Conservation (phyloP, 1,140 invertebrate genomes). For the Cotesia vestalis region DNA sequence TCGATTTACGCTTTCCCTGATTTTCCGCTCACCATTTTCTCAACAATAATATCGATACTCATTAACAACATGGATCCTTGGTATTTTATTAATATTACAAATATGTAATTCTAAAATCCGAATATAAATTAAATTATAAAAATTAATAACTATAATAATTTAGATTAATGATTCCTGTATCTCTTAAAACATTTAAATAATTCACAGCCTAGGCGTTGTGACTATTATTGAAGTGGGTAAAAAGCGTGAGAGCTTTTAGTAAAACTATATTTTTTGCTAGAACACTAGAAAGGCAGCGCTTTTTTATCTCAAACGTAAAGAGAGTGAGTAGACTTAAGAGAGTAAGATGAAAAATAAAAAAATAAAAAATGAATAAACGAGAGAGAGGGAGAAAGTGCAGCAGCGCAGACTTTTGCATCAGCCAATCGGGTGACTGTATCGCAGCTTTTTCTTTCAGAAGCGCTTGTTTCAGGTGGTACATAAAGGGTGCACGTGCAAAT, state of each 20-base stretch:
- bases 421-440: conserved; percentile 24
- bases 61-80: neutral
- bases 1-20: neutral
- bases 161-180: too few species aligned
- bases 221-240: conserved; percentile 14
- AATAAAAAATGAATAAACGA: conserved; percentile 12
- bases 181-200: too few species aligned
- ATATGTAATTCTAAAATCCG: too few species aligned
- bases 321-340: conserved; percentile 21
- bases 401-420: conserved; percentile 1
- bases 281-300: neutral
- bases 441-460: conserved; percentile 36
- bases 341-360: conserved; percentile 1
- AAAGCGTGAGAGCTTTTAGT: conserved; percentile 25
- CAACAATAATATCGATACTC: neutral
- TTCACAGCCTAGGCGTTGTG: neutral
- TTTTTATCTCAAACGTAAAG: conserved; percentile 7
- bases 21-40: neutral
- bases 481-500: conserved; percentile 51
- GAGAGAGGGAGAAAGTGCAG: neutral
- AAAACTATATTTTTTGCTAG: conserved; percentile 17
- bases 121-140: too few species aligned
- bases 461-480: conserved; percentile 48
- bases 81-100: too few species aligned
- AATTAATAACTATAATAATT: too few species aligned